These are phyloP conservation scores for Dicranocentrus wangi DNA, from an alignment of 2,888 invertebrate species.

Conservation along the genomic window DNA sequence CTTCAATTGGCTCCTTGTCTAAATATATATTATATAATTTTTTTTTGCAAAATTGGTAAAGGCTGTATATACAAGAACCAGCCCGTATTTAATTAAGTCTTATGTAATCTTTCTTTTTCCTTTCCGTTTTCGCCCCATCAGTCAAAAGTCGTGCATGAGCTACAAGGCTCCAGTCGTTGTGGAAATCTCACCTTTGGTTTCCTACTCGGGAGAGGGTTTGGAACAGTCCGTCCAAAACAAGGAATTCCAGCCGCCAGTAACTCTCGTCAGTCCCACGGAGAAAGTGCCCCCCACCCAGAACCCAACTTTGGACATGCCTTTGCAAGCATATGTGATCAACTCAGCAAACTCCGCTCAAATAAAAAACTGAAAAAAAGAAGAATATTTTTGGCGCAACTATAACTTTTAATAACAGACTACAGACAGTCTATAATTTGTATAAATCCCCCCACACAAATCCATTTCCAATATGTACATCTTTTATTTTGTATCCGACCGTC, in stretches of 20 bases:
- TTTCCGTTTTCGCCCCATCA: too few species aligned
- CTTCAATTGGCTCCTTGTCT: too few species aligned
- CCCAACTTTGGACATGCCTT: constrained; percentile 66
- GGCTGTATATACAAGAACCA: too few species aligned
- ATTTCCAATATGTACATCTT: too few species aligned
- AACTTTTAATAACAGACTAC: too few species aligned
- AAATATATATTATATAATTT: too few species aligned
- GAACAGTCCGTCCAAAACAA: constrained; percentile 81
- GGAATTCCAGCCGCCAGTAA: constrained; percentile 81
- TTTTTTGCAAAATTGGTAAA: too few species aligned
- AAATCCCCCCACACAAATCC: too few species aligned
- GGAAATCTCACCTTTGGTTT: constrained; percentile 93
- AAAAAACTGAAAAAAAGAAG: constrained; percentile 43
- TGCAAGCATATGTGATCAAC: constrained; percentile 66
- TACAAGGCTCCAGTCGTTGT: constrained; percentile 77
- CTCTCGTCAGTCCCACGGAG: constrained; percentile 61
- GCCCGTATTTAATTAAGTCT: too few species aligned
- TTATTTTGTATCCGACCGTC: too few species aligned
- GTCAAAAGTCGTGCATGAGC: constrained; percentile 75
- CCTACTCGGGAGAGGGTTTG: constrained; percentile 92
- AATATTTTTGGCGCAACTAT: not conserved
- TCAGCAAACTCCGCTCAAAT: constrained; percentile 36
- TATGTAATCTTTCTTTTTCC: too few species aligned
- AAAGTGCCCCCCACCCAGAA: constrained; percentile 60
- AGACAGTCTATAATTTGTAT: too few species aligned